These are phyloP conservation scores for Hyphantria cunea DNA, from an alignment of 1,140 invertebrate genomes.

Conservation along the genomic window DNA sequence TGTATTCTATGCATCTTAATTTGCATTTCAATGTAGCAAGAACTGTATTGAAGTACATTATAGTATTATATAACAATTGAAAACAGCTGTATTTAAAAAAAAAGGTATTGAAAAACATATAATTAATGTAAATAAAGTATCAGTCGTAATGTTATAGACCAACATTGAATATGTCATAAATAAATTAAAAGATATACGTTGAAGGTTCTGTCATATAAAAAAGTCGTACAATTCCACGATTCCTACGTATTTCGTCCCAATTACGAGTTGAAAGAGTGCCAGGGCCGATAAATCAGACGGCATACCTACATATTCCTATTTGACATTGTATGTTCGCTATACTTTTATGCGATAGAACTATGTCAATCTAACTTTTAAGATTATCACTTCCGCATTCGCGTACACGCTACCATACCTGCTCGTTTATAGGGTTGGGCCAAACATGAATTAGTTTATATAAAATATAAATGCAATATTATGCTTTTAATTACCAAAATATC, in stretches of 20 bases:
- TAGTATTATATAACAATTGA: too few species aligned
- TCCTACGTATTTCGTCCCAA: conserved; percentile 55
- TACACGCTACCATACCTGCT: conserved; percentile 54
- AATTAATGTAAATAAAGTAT: too few species aligned
- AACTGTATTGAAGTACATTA: too few species aligned
- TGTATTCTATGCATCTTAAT: too few species aligned
- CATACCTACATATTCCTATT: conserved; percentile 42
- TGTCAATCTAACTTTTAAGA: conserved; percentile 78
- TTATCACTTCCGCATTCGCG: conserved; percentile 66
- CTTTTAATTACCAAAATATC: too few species aligned
- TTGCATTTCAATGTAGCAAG: too few species aligned
- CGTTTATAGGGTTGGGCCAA: conserved; percentile 41
- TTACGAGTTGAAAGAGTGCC: conserved; percentile 59
- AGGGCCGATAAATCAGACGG: conserved; percentile 55
- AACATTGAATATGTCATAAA: conserved; percentile 3
- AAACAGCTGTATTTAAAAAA: too few species aligned
- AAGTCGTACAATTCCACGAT: conserved; percentile 35
- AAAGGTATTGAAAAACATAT: too few species aligned
- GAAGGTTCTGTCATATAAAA: conserved; percentile 35
- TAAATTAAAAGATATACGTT: conserved; percentile 27
- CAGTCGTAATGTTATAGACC: too few species aligned
- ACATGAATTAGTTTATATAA: not conserved
- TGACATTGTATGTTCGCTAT: conserved; percentile 62
- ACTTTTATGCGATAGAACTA: conserved; percentile 68
- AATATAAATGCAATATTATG: too few species aligned